Percentiles rank a stretch among this genome's conserved stretches.
These are phyloP conservation scores for Cyrtonyx montezumae DNA, from an alignment of 2,113 vertebrate species.

Conservation along the genomic window DNA sequence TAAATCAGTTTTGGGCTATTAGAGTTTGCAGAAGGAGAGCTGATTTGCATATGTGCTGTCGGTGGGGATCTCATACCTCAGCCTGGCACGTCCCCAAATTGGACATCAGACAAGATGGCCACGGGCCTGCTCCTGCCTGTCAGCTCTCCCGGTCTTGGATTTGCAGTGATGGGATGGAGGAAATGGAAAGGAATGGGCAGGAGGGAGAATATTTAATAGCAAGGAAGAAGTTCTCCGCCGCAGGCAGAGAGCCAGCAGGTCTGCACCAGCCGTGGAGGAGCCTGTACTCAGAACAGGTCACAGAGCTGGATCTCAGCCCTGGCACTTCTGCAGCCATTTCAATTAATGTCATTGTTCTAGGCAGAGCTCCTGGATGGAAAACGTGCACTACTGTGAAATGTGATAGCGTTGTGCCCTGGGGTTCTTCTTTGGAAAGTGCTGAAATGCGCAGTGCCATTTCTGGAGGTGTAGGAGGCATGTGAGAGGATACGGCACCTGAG, in stretches of 20 bases:
- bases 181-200: neutral
- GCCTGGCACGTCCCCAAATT: neutral
- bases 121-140: slow-evolving; percentile 1
- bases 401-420: neutral
- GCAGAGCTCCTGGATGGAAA: neutral
- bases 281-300: neutral
- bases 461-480: neutral
- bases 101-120: slow-evolving; percentile 31
- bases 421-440: neutral
- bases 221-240: slow-evolving; percentile 8
- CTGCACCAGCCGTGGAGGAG: neutral
- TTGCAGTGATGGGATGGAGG: neutral
- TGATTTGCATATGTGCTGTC: slow-evolving; percentile 57
- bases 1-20: slow-evolving; percentile 42
- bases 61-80: slow-evolving; percentile 11
- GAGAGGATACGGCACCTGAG: neutral
- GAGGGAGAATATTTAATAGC: neutral
- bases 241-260: neutral
- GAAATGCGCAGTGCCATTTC: neutral
- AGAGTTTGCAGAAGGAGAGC: slow-evolving; percentile 32
- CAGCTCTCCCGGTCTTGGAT: neutral
- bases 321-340: neutral
- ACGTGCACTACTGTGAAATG: neutral
- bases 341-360: neutral
- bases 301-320: neutral